Evolutionary conservation across 92 coral and sea anemone genomes (phyloP).

Genomic region (Siderastrea radians): DNA sequence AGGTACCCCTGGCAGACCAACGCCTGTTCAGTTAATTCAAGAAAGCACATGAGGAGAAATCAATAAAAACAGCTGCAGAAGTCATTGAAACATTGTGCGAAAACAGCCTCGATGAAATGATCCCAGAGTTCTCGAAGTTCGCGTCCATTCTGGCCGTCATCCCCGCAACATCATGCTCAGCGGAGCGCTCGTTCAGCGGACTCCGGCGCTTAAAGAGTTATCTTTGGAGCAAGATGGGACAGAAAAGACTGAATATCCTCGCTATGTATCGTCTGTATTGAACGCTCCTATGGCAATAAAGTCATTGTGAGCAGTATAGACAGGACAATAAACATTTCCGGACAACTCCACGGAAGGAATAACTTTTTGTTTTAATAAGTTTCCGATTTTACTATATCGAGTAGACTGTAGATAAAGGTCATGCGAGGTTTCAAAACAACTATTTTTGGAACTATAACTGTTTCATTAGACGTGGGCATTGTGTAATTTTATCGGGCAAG

Average conservation of each 20-base stretch:
- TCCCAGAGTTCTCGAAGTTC: constrained; percentile 8
- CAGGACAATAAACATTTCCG: too few species aligned
- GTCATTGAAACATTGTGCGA: neutral
- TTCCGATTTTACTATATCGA: too few species aligned
- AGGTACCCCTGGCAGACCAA: neutral
- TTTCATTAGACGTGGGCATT: constrained; percentile 6
- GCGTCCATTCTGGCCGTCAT: constrained; percentile 16
- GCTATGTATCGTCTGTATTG: neutral
- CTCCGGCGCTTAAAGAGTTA: neutral
- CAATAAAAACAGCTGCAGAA: constrained; percentile 5
- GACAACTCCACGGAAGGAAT: too few species aligned
- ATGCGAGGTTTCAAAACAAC: neutral
- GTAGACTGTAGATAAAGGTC: too few species aligned
- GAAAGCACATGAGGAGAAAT: neutral
- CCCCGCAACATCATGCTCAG: constrained; percentile 17
- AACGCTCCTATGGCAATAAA: too few species aligned
- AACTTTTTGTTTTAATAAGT: too few species aligned
- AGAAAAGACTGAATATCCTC: neutral
- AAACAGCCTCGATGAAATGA: neutral
- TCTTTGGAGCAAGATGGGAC: neutral
- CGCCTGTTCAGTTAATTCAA: constrained; percentile 4
- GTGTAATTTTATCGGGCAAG: neutral
- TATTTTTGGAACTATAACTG: neutral
- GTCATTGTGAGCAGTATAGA: too few species aligned
- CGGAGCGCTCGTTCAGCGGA: constrained; percentile 22